Conservation (phyloP, 2,888 invertebrate genomes). For the Temnothorax rugatulus region DNA sequence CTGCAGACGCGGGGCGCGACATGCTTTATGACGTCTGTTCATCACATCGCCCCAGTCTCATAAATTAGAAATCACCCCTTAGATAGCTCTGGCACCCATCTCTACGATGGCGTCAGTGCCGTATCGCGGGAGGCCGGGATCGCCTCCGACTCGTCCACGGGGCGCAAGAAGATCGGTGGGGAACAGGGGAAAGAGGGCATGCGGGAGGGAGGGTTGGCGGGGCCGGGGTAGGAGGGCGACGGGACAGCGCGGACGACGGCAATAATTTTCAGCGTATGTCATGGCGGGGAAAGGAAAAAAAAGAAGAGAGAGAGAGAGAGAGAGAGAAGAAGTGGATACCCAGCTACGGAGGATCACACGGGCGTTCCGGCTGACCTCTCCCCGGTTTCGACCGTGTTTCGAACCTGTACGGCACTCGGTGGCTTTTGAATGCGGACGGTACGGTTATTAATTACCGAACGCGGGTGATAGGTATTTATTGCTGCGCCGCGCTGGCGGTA, state of each 20-base stretch:
- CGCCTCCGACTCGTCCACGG: constrained; percentile 73
- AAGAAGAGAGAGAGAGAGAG: constrained; percentile 25
- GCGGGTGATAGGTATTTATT: constrained; percentile 54
- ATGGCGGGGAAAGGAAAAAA: constrained; percentile 54
- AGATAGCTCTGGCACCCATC: constrained; percentile 83
- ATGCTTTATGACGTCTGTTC: constrained; percentile 87
- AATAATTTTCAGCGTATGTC: constrained; percentile 78
- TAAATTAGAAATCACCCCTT: constrained; percentile 86
- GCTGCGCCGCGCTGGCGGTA: constrained; percentile 35
- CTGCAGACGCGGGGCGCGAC: constrained; percentile 84
- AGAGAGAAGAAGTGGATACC: constrained; percentile 65
- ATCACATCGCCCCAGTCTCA: constrained; percentile 86
- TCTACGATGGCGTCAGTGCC: constrained; percentile 80
- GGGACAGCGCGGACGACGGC: constrained; percentile 73
- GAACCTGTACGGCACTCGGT: constrained; percentile 38
- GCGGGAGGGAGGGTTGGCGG: constrained; percentile 34
- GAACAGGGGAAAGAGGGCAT: constrained; percentile 31
- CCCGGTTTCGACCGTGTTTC: constrained; percentile 48
- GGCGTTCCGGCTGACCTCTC: constrained; percentile 70
- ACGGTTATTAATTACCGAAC: constrained; percentile 42
- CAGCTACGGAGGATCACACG: constrained; percentile 69
- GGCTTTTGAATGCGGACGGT: constrained; percentile 43
- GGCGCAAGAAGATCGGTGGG: constrained; percentile 70
- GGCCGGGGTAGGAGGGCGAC: constrained; percentile 31
- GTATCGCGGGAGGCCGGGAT: constrained; percentile 78